These are phyloP conservation scores for Gyrodactylus salaris DNA, from an alignment of 1,140 invertebrate species.

Conservation along the genomic window DNA sequence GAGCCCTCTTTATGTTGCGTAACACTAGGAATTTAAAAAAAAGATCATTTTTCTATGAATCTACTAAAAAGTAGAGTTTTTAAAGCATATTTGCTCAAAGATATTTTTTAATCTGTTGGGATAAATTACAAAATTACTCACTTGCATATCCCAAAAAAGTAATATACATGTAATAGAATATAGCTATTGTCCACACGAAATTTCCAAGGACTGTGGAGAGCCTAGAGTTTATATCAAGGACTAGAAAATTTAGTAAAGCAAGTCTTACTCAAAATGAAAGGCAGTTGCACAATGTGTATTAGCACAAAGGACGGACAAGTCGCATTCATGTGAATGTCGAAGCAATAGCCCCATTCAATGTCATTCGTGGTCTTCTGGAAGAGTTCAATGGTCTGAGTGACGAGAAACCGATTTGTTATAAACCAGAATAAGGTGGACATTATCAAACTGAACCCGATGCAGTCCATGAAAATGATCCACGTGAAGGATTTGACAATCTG, in stretches of 20 bases:
- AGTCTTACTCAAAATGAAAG: not conserved
- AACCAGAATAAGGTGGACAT: not conserved
- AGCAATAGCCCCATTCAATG: not conserved
- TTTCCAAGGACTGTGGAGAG: not conserved
- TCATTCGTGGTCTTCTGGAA: not conserved
- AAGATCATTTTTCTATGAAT: not conserved
- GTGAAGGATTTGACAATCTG: not conserved
- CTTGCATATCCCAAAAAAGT: not conserved
- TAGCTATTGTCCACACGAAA: not conserved
- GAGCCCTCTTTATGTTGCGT: not conserved
- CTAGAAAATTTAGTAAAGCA: not conserved
- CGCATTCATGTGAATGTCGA: not conserved
- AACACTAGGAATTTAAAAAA: not conserved
- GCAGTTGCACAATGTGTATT: not conserved
- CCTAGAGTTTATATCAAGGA: not conserved
- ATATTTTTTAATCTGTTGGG: not conserved
- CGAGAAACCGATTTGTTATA: not conserved
- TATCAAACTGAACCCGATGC: not conserved
- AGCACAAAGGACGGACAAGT: not conserved
- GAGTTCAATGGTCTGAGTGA: not conserved
- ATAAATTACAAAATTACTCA: not conserved
- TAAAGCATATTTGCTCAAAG: too few relatives aligned
- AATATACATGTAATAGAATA: not conserved
- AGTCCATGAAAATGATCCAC: not conserved
- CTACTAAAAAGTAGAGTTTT: too few relatives aligned